Evolutionary conservation across 2,113 vertebrate species (phyloP), one percentile per base, ranked within the genome.

Genomic region (Gobius niger): DNA sequence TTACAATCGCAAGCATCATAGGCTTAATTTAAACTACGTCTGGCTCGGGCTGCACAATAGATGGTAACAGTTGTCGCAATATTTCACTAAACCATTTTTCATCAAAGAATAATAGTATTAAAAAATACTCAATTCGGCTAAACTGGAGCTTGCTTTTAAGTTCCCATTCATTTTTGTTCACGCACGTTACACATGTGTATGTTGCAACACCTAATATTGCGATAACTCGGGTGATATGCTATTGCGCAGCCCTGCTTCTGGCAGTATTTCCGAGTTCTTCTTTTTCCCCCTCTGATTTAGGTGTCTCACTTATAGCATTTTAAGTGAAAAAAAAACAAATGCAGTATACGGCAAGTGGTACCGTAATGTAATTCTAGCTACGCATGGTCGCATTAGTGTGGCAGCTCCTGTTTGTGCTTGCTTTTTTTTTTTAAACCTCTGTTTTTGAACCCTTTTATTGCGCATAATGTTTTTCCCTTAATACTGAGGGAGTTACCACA

Each of bases 371-470:
- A 89, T 89, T 87, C 85, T 88, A 87, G 86, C 88, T 80, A 89
- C 88, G 90, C 91, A 92, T 92, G 90, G 89, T 93, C 88, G 89
- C 88, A 86, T 89, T 85, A 82, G 67, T 88, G 86, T 90, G 81
- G 85, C 87, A 92, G 89, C 88, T 92, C 89, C 83, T 85, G 85
- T 88, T 87, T 82, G 81, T 86, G 85, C 83, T 88, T 90, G 24
- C 24, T 4, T 34, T 34, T 4, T 34, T 34, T 1, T 34, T 34
- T 80, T 87, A 76, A 82, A 68, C 72, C 63, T 66, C 47, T 56
- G 51, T 59, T 73, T 73, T 82, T 70, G n/a, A 67, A 40, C 34
- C 57, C 67, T 47, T 76, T 46, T 70, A 67, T 68, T 68, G 61
- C 74, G 72, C 78, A 12, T 61, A 34, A 34, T 34, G 24, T 73